phyloP scores from a whole-genome alignment of 2,113 vertebrate species.

The Pyrgilauda ruficollis region DNA sequence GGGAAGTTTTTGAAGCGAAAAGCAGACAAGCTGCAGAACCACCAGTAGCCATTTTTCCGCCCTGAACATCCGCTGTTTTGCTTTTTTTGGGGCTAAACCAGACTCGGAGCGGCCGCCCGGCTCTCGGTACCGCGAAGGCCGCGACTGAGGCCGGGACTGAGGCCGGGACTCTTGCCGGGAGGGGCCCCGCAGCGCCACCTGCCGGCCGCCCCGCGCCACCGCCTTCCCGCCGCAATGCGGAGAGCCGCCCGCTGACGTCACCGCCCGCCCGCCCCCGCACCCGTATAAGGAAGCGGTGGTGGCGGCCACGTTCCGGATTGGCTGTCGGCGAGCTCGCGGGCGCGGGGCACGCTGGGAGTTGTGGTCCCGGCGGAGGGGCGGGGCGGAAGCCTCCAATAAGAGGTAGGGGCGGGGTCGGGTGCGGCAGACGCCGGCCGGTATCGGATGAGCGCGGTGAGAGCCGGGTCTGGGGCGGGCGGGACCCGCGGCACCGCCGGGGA shows the following conservation, averaged over 20 bases:
- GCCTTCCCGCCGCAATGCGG: background rate
- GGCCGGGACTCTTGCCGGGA: rapidly evolving
- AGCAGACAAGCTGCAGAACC: rapidly evolving
- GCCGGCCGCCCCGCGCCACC: background rate
- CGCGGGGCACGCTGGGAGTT: background rate
- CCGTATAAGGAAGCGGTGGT: background rate
- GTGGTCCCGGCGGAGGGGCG: background rate
- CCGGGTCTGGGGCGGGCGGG: background rate
- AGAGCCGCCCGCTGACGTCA: background rate
- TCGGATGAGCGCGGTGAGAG: background rate
- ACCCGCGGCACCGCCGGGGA: rapidly evolving
- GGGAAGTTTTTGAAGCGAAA: rapidly evolving
- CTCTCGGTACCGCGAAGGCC: rapidly evolving
- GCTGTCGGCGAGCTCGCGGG: background rate
- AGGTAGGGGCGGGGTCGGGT: background rate
- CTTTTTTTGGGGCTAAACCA: rapidly evolving
- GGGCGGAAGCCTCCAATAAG: background rate
- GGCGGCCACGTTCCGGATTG: background rate
- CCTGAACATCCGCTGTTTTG: background rate
- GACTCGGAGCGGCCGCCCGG: rapidly evolving
- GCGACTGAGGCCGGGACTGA: too few species aligned
- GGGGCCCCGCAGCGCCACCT: background rate
- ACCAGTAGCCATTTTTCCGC: rapidly evolving
- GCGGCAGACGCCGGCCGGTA: background rate
- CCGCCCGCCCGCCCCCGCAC: rapidly evolving